Percentiles rank a stretch among this genome's conserved stretches.
Evolutionary conservation across 1,140 invertebrate genomes (phyloP).

Genomic region (Zaprionus ornatus): DNA sequence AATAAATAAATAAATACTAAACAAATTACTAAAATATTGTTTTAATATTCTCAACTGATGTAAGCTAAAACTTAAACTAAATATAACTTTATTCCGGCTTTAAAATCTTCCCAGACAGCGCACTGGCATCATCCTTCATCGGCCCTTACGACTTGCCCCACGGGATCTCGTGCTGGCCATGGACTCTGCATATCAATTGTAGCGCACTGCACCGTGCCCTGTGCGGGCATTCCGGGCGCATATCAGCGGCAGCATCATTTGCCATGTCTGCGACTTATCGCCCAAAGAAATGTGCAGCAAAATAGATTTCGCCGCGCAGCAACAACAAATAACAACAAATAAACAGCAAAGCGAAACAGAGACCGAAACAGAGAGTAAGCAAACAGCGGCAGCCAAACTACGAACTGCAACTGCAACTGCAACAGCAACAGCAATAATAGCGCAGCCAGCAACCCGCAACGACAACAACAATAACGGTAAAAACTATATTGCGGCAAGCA

Average conservation of each 20-base stretch:
- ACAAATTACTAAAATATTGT: neutral
- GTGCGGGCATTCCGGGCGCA: conserved; percentile 37
- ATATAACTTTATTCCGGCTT: neutral
- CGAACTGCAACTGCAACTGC: conserved; percentile 21
- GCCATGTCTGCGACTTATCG: conserved; percentile 80
- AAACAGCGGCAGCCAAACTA: conserved; percentile 25
- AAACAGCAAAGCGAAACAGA: neutral
- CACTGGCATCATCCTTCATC: neutral
- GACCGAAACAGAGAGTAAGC: conserved; percentile 4
- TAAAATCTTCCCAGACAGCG: neutral
- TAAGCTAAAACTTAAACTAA: too few relatives aligned
- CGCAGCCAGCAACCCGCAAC: conserved; percentile 11
- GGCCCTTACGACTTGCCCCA: conserved; percentile 1
- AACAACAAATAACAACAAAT: conserved; percentile 11
- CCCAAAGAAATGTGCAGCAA: conserved; percentile 76
- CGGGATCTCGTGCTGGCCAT: conserved; percentile 11
- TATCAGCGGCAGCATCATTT: conserved; percentile 73
- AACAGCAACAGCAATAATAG: conserved; percentile 18
- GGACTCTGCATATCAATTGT: conserved; percentile 47
- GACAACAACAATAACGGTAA: conserved; percentile 6
- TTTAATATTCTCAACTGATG: too few relatives aligned
- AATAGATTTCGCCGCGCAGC: conserved; percentile 61
- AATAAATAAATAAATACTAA: neutral
- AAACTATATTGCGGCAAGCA: neutral
- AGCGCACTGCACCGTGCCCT: conserved; percentile 1